Percentiles rank a stretch among this genome's conserved stretches.
Conservation (phyloP, 2,797 vertebrate species). For the Xiphophorus birchmanni region DNA sequence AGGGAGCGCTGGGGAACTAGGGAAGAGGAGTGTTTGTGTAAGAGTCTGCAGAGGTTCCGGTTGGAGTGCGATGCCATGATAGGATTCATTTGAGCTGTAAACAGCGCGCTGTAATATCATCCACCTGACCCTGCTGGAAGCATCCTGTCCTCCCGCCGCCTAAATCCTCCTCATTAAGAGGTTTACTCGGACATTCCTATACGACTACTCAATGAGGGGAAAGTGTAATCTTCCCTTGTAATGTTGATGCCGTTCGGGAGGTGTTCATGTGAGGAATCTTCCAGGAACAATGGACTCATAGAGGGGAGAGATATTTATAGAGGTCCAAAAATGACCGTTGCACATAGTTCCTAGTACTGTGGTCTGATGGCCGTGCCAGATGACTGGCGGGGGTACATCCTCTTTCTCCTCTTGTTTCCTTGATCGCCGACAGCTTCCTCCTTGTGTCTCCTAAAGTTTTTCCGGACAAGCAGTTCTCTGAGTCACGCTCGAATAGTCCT, state of each 20-base stretch:
- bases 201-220: slow-evolving; percentile 47
- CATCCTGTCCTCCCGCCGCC: slow-evolving; percentile 28
- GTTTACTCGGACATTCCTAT: slow-evolving; percentile 35
- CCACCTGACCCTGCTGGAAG: slow-evolving; percentile 43
- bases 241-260: slow-evolving; percentile 7
- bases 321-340: slow-evolving; percentile 45
- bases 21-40: slow-evolving; percentile 14
- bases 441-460: slow-evolving; percentile 40
- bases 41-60: slow-evolving; percentile 34
- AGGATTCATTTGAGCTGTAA: slow-evolving; percentile 28
- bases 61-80: slow-evolving; percentile 28
- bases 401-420: slow-evolving; percentile 67
- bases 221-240: slow-evolving; percentile 53
- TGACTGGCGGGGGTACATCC: slow-evolving; percentile 67
- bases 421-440: slow-evolving; percentile 46
- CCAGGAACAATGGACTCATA: slow-evolving; percentile 74
- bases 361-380: slow-evolving; percentile 54
- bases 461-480: slow-evolving; percentile 44
- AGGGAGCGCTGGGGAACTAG: slow-evolving; percentile 1
- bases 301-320: slow-evolving; percentile 70
- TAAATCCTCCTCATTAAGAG: slow-evolving; percentile 15
- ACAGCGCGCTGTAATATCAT: slow-evolving; percentile 38
- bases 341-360: slow-evolving; percentile 56
- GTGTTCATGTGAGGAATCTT: slow-evolving; percentile 49
- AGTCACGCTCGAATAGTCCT: slow-evolving; percentile 34